Conservation (phyloP, 2,797 vertebrate genomes). For the Bradypus variegatus region DNA sequence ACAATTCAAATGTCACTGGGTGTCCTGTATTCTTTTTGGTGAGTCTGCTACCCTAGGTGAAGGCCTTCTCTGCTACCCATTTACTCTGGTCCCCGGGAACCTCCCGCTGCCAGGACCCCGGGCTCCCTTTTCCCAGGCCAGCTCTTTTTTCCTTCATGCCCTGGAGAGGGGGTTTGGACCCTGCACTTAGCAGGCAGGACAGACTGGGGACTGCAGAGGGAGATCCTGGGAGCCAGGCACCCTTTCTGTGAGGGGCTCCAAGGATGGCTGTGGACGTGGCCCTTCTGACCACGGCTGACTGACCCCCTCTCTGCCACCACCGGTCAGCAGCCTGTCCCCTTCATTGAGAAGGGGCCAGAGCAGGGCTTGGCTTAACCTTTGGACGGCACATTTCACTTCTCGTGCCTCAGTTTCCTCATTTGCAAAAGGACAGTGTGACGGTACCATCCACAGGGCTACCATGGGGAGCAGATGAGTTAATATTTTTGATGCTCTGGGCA, state of each 20-base stretch:
- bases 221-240: background rate
- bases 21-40: too few relatives aligned
- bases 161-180: rapidly evolving
- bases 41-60: background rate
- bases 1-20: background rate
- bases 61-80: background rate
- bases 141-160: background rate
- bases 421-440: background rate
- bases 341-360: background rate
- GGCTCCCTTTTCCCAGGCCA: background rate
- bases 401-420: background rate
- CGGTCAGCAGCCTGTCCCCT: background rate
- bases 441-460: too few relatives aligned
- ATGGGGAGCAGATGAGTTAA: background rate
- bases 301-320: background rate
- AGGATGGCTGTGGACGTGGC: too few relatives aligned
- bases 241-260: background rate
- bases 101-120: background rate
- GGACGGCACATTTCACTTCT: background rate
- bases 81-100: background rate
- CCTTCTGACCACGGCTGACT: background rate
- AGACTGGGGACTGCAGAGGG: background rate
- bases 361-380: background rate
- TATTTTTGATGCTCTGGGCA: background rate
- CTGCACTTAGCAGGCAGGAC: too few relatives aligned